Evolutionary conservation across 2,888 invertebrate species (phyloP).

Genomic region (Leptinotarsa juncta): DNA sequence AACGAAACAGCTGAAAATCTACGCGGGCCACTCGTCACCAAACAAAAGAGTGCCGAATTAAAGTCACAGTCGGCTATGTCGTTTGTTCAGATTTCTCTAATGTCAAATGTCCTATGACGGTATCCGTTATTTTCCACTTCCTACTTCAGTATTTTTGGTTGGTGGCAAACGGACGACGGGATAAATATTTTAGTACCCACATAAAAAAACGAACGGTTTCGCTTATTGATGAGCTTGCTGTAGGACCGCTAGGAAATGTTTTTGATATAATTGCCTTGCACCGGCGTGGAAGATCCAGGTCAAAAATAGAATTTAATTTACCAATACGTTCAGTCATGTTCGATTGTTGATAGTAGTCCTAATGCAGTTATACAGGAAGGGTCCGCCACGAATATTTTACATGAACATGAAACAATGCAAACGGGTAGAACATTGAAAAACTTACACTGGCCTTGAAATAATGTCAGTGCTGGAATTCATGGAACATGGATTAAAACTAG

Average conservation of each 20-base stretch:
- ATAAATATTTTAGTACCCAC: conserved; percentile 35
- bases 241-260: conserved; percentile 7
- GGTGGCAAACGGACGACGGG: not conserved
- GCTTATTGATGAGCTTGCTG: conserved; percentile 22
- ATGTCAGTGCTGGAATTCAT: too few relatives aligned
- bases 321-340: not conserved
- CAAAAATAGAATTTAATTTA: conserved; percentile 4
- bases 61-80: conserved; percentile 33
- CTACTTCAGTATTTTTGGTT: conserved; percentile 23
- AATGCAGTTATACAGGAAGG: conserved; percentile 1
- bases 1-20: conserved; percentile 23
- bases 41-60: conserved; percentile 30
- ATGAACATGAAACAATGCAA: too few relatives aligned
- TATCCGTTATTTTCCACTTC: conserved; percentile 37
- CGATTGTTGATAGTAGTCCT: not conserved
- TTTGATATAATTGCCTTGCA: not conserved
- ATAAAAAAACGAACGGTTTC: conserved; percentile 23
- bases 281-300: not conserved
- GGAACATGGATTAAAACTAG: too few relatives aligned
- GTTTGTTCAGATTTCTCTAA: conserved; percentile 42
- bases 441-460: too few relatives aligned
- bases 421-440: too few relatives aligned
- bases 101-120: conserved; percentile 37
- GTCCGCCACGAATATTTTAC: not conserved
- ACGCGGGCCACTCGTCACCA: conserved; percentile 29